These are phyloP conservation scores for Aegotheles bennettii DNA, from an alignment of 2,113 vertebrate species.

Conservation along the genomic window DNA sequence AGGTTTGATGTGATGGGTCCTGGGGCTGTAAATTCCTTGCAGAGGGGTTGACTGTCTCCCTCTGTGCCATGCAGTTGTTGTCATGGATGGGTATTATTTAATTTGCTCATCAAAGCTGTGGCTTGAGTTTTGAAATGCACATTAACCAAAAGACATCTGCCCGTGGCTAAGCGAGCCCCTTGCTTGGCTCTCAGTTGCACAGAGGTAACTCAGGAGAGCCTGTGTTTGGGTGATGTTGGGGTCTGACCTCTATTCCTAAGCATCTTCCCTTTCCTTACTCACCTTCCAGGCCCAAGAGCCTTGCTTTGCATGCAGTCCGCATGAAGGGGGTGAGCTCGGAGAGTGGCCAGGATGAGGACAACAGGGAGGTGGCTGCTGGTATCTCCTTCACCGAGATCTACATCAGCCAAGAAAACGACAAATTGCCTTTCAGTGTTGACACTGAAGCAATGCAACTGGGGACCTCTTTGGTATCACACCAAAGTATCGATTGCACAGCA, in stretches of 20 bases:
- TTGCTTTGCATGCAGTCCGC: conserved; percentile 78
- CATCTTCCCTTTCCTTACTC: background rate
- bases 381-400: conserved; percentile 65
- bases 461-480: conserved; percentile 28
- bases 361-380: conserved; percentile 60
- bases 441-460: background rate
- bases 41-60: background rate
- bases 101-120: background rate
- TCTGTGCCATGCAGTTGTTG: background rate
- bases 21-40: background rate
- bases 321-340: conserved; percentile 74
- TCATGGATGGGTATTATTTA: background rate
- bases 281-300: conserved; percentile 84
- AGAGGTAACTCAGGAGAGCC: background rate
- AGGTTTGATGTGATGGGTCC: background rate
- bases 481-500: background rate
- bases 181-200: background rate
- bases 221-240: accelerated
- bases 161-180: background rate
- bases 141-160: background rate
- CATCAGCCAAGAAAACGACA: conserved; percentile 52
- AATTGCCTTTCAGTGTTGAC: background rate
- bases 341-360: conserved; percentile 63
- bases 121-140: background rate
- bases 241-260: background rate